Conservation (phyloP, 2,113 vertebrate genomes). For the Boulengeromyrus knoepffleri region DNA sequence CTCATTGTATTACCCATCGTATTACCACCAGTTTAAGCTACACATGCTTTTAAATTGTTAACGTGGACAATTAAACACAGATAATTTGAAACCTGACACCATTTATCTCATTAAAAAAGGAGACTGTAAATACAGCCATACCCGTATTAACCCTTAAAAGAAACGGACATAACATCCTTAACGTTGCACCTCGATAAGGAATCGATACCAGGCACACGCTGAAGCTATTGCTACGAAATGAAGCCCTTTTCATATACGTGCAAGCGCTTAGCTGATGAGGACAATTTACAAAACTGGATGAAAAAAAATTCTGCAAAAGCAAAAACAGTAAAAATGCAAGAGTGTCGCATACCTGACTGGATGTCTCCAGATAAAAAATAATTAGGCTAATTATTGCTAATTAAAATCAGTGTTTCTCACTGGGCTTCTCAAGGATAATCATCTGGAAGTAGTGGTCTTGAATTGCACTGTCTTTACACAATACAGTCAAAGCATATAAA, state of each 20-base stretch:
- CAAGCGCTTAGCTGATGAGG: constrained; percentile 46
- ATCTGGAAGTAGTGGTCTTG: not conserved
- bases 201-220: constrained; percentile 62
- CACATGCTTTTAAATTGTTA: not conserved
- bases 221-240: constrained; percentile 73
- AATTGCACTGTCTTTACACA: constrained; percentile 24
- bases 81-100: not conserved
- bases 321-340: constrained; percentile 25
- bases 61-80: constrained; percentile 7
- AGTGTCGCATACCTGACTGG: constrained; percentile 49
- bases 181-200: constrained; percentile 35
- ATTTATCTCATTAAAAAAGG: constrained; percentile 1
- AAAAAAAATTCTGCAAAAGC: constrained; percentile 22
- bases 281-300: constrained; percentile 32
- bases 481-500: constrained; percentile 29
- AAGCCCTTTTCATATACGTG: constrained; percentile 64
- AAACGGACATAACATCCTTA: not conserved
- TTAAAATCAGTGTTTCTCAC: not conserved
- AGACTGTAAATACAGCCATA: not conserved
- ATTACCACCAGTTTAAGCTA: not conserved
- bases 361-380: constrained; percentile 17
- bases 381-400: constrained; percentile 62
- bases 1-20: not conserved
- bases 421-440: constrained; percentile 7
- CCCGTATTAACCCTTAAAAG: not conserved